Conservation (phyloP, 2,113 vertebrate genomes). For the Paedocypris sp. region DNA sequence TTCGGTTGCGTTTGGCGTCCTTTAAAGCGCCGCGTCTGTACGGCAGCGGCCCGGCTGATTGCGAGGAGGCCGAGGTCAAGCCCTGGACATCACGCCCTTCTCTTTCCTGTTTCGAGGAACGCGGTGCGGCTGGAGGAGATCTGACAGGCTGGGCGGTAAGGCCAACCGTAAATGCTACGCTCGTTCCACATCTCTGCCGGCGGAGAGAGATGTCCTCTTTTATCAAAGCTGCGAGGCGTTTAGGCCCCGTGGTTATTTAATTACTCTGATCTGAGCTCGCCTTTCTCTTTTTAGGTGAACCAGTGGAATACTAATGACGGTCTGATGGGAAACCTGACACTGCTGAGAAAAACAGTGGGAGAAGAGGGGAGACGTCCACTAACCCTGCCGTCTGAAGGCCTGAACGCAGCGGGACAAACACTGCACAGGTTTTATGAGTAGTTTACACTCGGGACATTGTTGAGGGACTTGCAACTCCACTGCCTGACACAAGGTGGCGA, state of each 20-base stretch:
- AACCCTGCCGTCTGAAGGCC: too few relatives aligned
- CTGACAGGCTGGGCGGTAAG: slow-evolving; percentile 32
- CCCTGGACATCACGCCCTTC: neutral
- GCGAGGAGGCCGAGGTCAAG: neutral
- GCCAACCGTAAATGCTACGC: slow-evolving; percentile 22
- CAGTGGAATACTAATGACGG: slow-evolving; percentile 32
- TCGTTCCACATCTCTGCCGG: slow-evolving; percentile 25
- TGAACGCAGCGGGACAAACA: too few relatives aligned
- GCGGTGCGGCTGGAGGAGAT: slow-evolving; percentile 19
- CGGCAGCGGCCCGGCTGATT: neutral
- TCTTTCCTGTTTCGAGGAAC: neutral
- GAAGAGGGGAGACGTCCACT: neutral
- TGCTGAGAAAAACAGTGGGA: neutral
- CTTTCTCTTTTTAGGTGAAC: slow-evolving; percentile 35
- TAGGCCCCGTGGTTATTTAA: slow-evolving; percentile 39
- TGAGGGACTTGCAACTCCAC: too few relatives aligned
- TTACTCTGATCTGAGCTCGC: slow-evolving; percentile 36
- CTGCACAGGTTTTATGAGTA: too few relatives aligned
- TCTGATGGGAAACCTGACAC: neutral
- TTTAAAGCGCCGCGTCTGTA: neutral
- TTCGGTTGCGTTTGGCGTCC: neutral
- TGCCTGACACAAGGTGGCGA: too few relatives aligned
- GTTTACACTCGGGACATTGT: too few relatives aligned
- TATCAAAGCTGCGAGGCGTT: slow-evolving; percentile 37
- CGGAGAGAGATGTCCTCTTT: slow-evolving; percentile 36